A percentile compares a stretch with the other conserved stretches of the same genome.
Evolutionary conservation across 2,113 vertebrate genomes (phyloP).

Genomic region (Cairina moschata): DNA sequence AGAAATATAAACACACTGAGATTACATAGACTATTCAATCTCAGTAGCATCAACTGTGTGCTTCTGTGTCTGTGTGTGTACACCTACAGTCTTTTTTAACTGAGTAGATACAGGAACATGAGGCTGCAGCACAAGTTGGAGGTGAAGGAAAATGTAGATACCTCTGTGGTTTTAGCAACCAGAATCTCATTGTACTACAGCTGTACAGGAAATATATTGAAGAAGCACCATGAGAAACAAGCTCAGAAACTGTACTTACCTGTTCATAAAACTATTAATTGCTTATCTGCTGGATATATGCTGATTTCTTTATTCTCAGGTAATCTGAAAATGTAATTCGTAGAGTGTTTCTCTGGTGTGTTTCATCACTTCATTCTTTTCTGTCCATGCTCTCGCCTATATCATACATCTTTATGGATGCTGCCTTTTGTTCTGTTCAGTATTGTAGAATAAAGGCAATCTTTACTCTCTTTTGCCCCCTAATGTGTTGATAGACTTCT

Average conservation of each 20-base stretch:
- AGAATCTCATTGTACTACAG: background rate
- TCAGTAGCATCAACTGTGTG: background rate
- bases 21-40: background rate
- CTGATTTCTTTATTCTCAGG: background rate
- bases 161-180: background rate
- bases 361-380: background rate
- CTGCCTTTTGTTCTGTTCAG: background rate
- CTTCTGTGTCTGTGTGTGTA: background rate
- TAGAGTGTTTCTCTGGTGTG: background rate
- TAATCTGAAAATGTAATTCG: background rate
- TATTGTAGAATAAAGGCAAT: background rate
- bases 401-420: background rate
- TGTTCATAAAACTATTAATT: background rate
- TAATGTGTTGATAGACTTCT: background rate
- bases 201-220: background rate
- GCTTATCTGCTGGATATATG: background rate
- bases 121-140: background rate
- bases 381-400: background rate
- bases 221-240: background rate
- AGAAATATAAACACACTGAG: background rate
- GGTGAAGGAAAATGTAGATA: background rate
- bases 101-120: background rate
- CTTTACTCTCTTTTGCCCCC: background rate
- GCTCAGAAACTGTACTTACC: background rate
- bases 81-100: background rate